Evolutionary conservation across 2,888 invertebrate genomes (phyloP).

Genomic region (Tillus elongatus): DNA sequence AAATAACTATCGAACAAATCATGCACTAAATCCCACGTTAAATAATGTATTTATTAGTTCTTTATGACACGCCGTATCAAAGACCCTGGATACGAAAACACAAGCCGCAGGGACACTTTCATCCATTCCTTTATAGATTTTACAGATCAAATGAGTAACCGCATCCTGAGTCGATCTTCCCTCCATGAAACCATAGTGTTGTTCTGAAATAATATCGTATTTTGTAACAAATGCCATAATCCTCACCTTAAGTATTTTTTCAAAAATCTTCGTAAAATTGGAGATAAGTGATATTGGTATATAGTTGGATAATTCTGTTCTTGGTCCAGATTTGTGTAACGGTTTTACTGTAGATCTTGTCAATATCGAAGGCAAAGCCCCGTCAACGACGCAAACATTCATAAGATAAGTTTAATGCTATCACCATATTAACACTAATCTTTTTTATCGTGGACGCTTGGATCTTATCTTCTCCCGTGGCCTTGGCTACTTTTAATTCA

Average conservation of each 20-base stretch:
- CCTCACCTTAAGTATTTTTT: constrained; percentile 17
- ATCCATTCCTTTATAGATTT: background rate
- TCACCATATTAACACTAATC: no score
- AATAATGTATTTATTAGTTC: constrained; percentile 8
- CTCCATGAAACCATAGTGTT: constrained; percentile 12
- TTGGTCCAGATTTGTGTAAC: no score
- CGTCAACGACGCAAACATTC: no score
- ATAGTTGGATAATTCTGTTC: no score
- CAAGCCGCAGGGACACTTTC: constrained; percentile 5
- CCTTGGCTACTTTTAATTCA: no score
- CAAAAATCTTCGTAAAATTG: constrained; percentile 6
- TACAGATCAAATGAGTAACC: constrained; percentile 7
- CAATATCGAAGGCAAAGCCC: no score
- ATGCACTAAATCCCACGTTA: constrained; percentile 8
- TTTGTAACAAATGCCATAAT: constrained; percentile 11
- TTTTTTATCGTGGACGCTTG: no score
- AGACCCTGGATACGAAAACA: constrained; percentile 13
- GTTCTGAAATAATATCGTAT: constrained; percentile 10
- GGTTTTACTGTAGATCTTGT: no score
- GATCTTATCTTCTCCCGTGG: no score
- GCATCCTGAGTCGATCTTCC: constrained; percentile 11
- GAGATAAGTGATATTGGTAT: background rate
- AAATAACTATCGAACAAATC: constrained; percentile 14
- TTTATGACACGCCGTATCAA: constrained; percentile 13
- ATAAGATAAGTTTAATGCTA: no score